Base-by-base conservation (phyloP, 1,140 invertebrate genomes). In the Micrasema longulum region DNA sequence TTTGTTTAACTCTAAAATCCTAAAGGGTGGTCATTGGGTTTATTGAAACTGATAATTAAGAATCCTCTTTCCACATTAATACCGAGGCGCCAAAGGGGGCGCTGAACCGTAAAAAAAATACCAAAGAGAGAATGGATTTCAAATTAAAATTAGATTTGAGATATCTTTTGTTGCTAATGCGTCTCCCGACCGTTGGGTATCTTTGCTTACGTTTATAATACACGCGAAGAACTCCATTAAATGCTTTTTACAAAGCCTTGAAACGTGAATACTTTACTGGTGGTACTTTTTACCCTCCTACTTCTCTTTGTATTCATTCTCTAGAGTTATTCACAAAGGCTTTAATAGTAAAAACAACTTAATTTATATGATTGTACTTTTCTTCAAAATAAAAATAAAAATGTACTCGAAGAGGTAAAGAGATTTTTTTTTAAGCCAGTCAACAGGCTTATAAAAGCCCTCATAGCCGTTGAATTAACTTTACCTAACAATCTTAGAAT, bases 71-170 rank as follows among this genome's bases (percentile, higher is more conserved):
- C 43, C n/a, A n/a, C n/a, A n/a, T n/a, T n/a, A n/a, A n/a, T n/a
- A n/a, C 47, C 43, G 14, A 14, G 12, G 31, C 55, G 7, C 20
- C 38, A 38, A 45, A 47, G n/a, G 53, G 36, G 23, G 1, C 23
- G 36, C n/a, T 38, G 26, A 57, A 57, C 31, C 11, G 53, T 23
- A 57, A 57, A 35, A 35, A 57, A 57, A 35, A 35, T 57, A 57
- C 31, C 36, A 38, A 63, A 14, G 47, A 38, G 23, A 47, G 45
- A 69, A 69, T 69, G 52, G 67, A 47, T 45, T 69, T 60, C 52
- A 57, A 69, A 60, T 69, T 47, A 69, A 69, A 57, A 60, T 69
- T 60, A 57, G 43, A 69, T 69, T 60, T 57, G 38, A 69, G 18
- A 23, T 47, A 18, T 45, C 52, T 60, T 69, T 69, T 69, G 53